Evolutionary conservation across 2,888 invertebrate genomes (phyloP).

Genomic region (Drosophila robusta): DNA sequence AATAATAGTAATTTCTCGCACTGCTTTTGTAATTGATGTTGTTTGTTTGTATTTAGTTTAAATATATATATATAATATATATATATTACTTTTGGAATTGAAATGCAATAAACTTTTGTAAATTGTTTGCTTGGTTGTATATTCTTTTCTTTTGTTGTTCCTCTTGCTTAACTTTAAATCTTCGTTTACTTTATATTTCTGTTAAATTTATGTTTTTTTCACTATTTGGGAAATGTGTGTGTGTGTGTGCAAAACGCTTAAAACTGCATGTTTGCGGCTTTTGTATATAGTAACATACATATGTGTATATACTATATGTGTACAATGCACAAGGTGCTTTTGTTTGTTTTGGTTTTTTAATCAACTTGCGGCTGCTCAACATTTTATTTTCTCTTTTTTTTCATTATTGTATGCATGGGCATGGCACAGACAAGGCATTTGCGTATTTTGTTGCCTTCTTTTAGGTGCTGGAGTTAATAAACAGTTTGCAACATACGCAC

Average conservation of each 20-base stretch:
- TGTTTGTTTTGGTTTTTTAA: conserved; percentile 13
- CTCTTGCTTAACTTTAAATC: conserved; percentile 28
- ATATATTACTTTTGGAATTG: conserved; percentile 39
- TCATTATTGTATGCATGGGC: conserved; percentile 16
- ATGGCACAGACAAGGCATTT: conserved; percentile 17
- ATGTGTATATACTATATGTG: too few relatives aligned
- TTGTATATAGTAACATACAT: too few relatives aligned
- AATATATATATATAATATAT: conserved; percentile 23
- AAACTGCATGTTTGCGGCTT: conserved; percentile 6
- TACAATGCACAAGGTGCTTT: background rate
- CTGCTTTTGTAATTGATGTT: conserved; percentile 31
- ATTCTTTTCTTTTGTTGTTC: conserved; percentile 11
- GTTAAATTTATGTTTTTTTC: conserved; percentile 20
- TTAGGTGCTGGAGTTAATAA: conserved; percentile 31
- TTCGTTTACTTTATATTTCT: conserved; percentile 17
- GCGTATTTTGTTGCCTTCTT: conserved; percentile 35
- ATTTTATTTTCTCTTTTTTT: background rate
- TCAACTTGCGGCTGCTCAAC: background rate
- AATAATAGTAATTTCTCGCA: conserved; percentile 39
- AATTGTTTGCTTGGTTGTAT: conserved; percentile 42
- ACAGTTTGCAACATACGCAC: conserved; percentile 1
- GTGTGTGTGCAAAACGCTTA: conserved; percentile 46
- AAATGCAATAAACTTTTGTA: conserved; percentile 55
- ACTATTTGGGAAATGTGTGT: conserved; percentile 46
- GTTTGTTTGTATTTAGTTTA: conserved; percentile 23